These are phyloP conservation scores for Zenarchopterus dispar DNA, from an alignment of 2,797 vertebrate genomes.

Conservation along the genomic window DNA sequence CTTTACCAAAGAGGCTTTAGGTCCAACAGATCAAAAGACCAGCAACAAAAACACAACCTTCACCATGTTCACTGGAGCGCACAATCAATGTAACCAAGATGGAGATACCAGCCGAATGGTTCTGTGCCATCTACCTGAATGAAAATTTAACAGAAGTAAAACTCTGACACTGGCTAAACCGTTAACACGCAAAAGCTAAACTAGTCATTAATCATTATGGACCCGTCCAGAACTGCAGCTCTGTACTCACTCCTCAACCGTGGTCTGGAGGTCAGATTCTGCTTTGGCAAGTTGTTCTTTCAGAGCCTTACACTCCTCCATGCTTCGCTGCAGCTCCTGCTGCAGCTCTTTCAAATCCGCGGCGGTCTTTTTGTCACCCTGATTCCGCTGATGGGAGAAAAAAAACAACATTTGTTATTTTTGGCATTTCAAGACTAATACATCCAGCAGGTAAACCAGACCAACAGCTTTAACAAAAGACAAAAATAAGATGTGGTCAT, in stretches of 20 bases:
- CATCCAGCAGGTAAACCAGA: background rate
- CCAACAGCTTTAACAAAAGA: no score
- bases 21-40: background rate
- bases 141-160: slow-evolving; percentile 2
- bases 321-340: slow-evolving; percentile 78
- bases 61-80: background rate
- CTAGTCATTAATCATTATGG: slow-evolving; percentile 1
- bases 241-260: slow-evolving; percentile 92
- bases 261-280: slow-evolving; percentile 88
- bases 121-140: background rate
- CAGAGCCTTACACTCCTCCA: slow-evolving; percentile 82
- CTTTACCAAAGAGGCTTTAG: no score
- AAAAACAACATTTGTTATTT: slow-evolving; percentile 26
- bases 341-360: slow-evolving; percentile 83
- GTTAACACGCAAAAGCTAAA: background rate
- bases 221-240: background rate
- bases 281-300: slow-evolving; percentile 85
- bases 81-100: slow-evolving; percentile 1
- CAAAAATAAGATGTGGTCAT: background rate
- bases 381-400: slow-evolving; percentile 80
- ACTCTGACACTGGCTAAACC: background rate
- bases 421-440: background rate
- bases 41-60: background rate
- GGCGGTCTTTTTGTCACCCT: slow-evolving; percentile 77
- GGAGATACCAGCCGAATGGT: background rate